Evolutionary conservation across 2,113 vertebrate genomes (phyloP).

Genomic region (Passer montanus): DNA sequence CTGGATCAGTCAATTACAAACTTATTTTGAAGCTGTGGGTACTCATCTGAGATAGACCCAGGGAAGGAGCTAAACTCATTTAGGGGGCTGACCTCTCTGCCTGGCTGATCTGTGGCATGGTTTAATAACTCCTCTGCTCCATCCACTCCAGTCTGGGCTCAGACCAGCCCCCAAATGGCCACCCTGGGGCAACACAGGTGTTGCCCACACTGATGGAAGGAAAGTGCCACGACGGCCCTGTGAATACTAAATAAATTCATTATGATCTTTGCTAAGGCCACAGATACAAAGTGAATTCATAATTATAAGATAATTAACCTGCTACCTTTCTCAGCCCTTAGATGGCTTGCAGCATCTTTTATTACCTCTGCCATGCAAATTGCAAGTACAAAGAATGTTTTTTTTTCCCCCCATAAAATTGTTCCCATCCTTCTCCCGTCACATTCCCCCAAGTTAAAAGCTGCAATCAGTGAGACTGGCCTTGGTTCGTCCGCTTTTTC

Average conservation of each 20-base stretch:
- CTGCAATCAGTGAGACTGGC: neutral
- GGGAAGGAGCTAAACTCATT: slow-evolving; percentile 68
- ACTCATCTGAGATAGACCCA: slow-evolving; percentile 58
- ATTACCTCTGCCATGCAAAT: neutral
- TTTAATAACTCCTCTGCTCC: slow-evolving; percentile 59
- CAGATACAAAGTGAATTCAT: slow-evolving; percentile 28
- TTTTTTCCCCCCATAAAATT: neutral
- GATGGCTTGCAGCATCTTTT: neutral
- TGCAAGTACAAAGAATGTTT: neutral
- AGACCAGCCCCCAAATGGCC: neutral
- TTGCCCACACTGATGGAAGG: slow-evolving; percentile 3
- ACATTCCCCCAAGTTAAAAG: neutral
- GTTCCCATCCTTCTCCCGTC: neutral
- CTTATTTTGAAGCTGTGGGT: slow-evolving; percentile 65
- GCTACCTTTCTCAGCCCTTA: slow-evolving; percentile 7
- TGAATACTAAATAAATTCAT: slow-evolving; percentile 61
- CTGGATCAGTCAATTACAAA: slow-evolving; percentile 76
- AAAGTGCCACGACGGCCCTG: neutral
- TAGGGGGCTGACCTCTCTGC: slow-evolving; percentile 65
- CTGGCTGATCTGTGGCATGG: neutral
- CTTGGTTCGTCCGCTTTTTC: neutral
- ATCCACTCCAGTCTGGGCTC: slow-evolving; percentile 3
- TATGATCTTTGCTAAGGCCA: slow-evolving; percentile 1
- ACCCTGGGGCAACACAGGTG: neutral
- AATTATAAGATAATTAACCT: slow-evolving; percentile 57